Conservation (phyloP, 2,113 vertebrate species). For the Plestiodon gilberti region DNA sequence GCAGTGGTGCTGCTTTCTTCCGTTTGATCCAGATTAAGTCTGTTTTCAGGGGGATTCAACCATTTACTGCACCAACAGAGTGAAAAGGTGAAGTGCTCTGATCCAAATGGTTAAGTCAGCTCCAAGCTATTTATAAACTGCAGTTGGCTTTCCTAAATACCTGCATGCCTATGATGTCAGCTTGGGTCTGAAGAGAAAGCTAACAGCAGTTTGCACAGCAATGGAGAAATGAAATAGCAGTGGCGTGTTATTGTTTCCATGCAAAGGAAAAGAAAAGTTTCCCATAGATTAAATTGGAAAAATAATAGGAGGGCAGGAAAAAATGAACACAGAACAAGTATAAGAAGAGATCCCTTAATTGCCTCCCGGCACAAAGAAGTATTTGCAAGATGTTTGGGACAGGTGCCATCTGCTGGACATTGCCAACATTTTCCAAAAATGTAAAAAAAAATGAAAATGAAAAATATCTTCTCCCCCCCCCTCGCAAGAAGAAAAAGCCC, state of each 20-base stretch:
- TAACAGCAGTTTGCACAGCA: not conserved
- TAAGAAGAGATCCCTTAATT: slow-evolving; percentile 33
- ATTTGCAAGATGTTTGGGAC: slow-evolving; percentile 66
- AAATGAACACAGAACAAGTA: slow-evolving; percentile 6
- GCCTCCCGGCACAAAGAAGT: slow-evolving; percentile 51
- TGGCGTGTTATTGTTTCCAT: slow-evolving; percentile 15
- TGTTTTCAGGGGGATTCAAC: not conserved
- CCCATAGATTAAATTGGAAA: slow-evolving; percentile 25
- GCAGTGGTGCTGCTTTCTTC: not conserved
- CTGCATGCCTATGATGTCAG: not conserved
- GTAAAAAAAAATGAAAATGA: not conserved
- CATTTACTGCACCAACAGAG: slow-evolving; percentile 36
- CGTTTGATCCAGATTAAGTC: slow-evolving; percentile 4
- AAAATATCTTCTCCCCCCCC: too few relatives aligned
- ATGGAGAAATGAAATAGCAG: not conserved
- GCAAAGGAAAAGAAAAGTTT: not conserved
- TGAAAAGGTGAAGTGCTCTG: slow-evolving; percentile 9
- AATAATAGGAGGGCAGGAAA: slow-evolving; percentile 11
- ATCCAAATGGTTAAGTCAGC: slow-evolving; percentile 36
- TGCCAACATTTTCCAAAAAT: slow-evolving; percentile 46
- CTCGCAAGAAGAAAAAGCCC: too few relatives aligned
- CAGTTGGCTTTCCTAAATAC: not conserved
- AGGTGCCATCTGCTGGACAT: slow-evolving; percentile 78
- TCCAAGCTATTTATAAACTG: slow-evolving; percentile 24
- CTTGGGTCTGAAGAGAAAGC: slow-evolving; percentile 4